Conservation (phyloP, 2,797 vertebrate genomes). For the Pelobates cultripes region DNA sequence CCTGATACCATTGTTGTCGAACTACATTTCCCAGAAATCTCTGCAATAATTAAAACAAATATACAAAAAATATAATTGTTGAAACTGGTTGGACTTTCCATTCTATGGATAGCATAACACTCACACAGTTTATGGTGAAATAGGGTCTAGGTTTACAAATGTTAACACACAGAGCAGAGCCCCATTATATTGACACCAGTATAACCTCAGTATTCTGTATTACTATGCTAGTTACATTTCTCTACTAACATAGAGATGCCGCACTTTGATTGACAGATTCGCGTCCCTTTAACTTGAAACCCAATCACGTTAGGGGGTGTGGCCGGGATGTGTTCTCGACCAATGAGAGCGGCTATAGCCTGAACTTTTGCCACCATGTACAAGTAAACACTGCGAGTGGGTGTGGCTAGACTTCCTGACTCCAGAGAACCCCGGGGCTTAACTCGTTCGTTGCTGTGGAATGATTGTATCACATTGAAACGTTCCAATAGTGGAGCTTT, state of each 20-base stretch:
- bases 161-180: too few species aligned
- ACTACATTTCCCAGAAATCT: too few species aligned
- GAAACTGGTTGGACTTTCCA: too few species aligned
- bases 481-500: background rate
- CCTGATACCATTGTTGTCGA: too few species aligned
- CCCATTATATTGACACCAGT: too few species aligned
- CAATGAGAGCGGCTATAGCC: conserved; percentile 71
- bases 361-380: conserved; percentile 84
- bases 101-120: too few species aligned
- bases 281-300: conserved; percentile 7
- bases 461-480: background rate
- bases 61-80: too few species aligned
- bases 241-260: background rate
- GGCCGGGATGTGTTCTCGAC: conserved; percentile 33
- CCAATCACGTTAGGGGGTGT: conserved; percentile 23
- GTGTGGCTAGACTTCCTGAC: conserved; percentile 73
- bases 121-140: too few species aligned
- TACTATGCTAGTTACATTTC: too few species aligned
- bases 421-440: conserved; percentile 62
- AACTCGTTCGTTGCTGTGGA: conserved; percentile 69
- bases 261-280: conserved; percentile 32
- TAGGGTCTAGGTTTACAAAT: too few species aligned
- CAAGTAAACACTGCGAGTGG: conserved; percentile 75
- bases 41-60: too few species aligned
- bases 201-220: too few species aligned